A percentile compares a stretch with the other conserved stretches of the same genome.
These are phyloP conservation scores for Ceratina calcarata DNA, from an alignment of 1,140 invertebrate genomes.

Conservation along the genomic window DNA sequence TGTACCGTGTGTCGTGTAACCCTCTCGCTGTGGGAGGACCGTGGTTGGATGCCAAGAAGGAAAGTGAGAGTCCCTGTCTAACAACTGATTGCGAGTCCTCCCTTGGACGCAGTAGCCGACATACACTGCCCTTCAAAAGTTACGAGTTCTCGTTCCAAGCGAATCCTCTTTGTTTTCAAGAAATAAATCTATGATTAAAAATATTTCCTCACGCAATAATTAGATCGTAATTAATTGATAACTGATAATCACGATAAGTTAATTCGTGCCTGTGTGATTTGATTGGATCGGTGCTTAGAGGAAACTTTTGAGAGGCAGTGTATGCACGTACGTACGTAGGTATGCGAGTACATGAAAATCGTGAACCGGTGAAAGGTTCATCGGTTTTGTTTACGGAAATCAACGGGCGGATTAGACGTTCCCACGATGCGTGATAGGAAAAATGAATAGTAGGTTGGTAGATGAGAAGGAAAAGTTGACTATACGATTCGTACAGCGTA, in stretches of 20 bases:
- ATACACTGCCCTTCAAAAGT: too few relatives aligned
- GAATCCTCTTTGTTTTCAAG: too few relatives aligned
- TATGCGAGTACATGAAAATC: constrained; percentile 43
- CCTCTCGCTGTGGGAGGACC: constrained; percentile 50
- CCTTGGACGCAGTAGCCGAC: constrained; percentile 3
- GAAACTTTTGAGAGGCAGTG: too few relatives aligned
- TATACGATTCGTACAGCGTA: background rate
- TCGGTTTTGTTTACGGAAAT: constrained; percentile 36
- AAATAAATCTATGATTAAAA: too few relatives aligned
- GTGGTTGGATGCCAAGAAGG: constrained; percentile 40
- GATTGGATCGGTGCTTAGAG: too few relatives aligned
- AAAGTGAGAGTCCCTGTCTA: constrained; percentile 69
- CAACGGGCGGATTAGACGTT: background rate
- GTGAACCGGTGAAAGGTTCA: constrained; percentile 40
- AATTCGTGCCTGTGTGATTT: too few relatives aligned
- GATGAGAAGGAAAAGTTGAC: background rate
- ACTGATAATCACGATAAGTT: too few relatives aligned
- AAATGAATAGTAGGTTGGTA: background rate
- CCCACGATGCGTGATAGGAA: constrained; percentile 37
- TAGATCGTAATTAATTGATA: too few relatives aligned
- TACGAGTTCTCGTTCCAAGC: too few relatives aligned
- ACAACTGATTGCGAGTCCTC: background rate
- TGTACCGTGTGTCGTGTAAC: constrained; percentile 64
- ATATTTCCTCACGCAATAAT: too few relatives aligned
- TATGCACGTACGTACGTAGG: too few relatives aligned